These are phyloP conservation scores for Syngnathus acus DNA, from an alignment of 2,797 vertebrate species.

Conservation along the genomic window DNA sequence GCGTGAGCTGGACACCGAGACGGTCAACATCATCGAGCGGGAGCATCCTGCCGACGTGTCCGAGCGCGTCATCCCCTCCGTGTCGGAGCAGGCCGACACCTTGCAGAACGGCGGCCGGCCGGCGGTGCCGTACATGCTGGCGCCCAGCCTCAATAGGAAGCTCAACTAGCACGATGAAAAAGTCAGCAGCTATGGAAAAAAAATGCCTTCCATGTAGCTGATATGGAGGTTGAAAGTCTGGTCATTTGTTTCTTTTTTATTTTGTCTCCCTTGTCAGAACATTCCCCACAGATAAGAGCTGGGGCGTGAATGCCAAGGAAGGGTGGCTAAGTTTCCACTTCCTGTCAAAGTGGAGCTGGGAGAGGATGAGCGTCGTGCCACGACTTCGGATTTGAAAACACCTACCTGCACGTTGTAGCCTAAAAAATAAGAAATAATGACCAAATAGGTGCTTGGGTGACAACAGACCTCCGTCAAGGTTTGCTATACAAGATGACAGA, in stretches of 20 bases:
- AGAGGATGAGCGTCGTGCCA: neutral
- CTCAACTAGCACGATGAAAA: conserved; percentile 8
- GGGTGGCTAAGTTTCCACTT: conserved; percentile 38
- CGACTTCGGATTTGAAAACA: neutral
- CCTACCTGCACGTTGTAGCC: neutral
- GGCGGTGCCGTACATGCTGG: conserved; percentile 18
- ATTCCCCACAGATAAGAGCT: conserved; percentile 40
- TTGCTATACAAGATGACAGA: neutral
- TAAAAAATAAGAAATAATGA: neutral
- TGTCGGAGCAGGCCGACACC: conserved; percentile 55
- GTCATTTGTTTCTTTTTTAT: neutral
- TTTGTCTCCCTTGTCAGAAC: conserved; percentile 18
- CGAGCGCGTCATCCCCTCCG: conserved; percentile 49
- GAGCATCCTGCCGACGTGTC: conserved; percentile 34
- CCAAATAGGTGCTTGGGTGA: neutral
- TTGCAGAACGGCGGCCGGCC: conserved; percentile 22
- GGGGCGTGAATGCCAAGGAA: conserved; percentile 42
- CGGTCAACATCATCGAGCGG: conserved; percentile 52
- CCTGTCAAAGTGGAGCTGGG: conserved; percentile 17
- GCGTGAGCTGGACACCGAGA: conserved; percentile 72
- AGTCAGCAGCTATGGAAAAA: neutral
- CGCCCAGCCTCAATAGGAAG: conserved; percentile 17
- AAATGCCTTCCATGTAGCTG: neutral
- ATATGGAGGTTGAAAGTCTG: neutral
- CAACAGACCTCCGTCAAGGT: neutral